phyloP scores from a whole-genome alignment of 2,888 invertebrate species.

The Augiades crinisus region DNA sequence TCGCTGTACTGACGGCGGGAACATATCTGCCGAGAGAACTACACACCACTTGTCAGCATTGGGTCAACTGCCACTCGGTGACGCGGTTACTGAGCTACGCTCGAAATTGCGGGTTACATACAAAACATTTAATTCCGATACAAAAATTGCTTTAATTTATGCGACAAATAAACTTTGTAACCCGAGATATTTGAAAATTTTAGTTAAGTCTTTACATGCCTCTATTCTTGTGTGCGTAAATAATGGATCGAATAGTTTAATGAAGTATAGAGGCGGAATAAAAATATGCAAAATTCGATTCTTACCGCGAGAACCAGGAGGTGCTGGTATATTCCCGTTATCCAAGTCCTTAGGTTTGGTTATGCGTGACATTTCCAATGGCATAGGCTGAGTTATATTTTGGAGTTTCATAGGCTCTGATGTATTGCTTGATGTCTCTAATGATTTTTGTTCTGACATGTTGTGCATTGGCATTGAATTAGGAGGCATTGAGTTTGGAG shows the following conservation, averaged over 20 bases:
- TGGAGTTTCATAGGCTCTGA: conserved; percentile 81
- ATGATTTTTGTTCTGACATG: conserved; percentile 44
- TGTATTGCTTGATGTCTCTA: conserved; percentile 44
- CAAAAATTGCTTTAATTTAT: too few relatives aligned
- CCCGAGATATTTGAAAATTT: too few relatives aligned
- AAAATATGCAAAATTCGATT: neutral
- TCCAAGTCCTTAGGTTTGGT: conserved; percentile 83
- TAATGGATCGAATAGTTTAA: neutral
- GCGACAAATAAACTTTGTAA: too few relatives aligned
- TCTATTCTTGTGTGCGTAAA: neutral
- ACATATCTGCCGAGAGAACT: conserved; percentile 80
- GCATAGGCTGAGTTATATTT: conserved; percentile 83
- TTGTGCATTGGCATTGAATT: conserved; percentile 37
- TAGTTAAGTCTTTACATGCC: neutral
- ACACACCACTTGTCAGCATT: conserved; percentile 77
- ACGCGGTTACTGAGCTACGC: neutral
- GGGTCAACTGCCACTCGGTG: conserved; percentile 43
- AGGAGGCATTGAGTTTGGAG: conserved; percentile 46
- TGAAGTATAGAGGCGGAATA: conserved; percentile 2
- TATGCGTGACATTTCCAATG: conserved; percentile 81
- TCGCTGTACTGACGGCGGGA: conserved; percentile 68
- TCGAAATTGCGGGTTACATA: neutral
- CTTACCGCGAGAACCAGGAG: conserved; percentile 42
- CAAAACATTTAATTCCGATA: too few relatives aligned
- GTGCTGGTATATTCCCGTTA: conserved; percentile 77